Base-by-base conservation (phyloP, 2,888 invertebrate species). In the Orthosia gracilis region DNA sequence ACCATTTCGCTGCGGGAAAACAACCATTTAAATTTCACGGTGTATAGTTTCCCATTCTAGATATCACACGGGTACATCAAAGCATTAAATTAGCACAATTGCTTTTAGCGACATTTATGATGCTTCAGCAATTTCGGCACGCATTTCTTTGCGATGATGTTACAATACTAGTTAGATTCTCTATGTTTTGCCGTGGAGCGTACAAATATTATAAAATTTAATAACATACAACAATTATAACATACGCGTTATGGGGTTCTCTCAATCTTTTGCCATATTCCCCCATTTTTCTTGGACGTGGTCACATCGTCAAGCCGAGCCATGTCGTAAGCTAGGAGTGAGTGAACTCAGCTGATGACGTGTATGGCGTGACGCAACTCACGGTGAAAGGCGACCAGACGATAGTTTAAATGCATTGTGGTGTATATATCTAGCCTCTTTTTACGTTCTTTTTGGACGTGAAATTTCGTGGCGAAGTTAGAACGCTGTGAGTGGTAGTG, bases 271-370 rank as follows among this genome's bases (percentile, higher is more conserved):
- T 80, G 31, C 69, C 73, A 69, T 82, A 71, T 70, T 86, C 69
- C 67, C 47, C 64, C 62, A 79, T 84, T 80, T 76, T 72, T 70
- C 61, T 62, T 45, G 54, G 70, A 69, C 67, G 67, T 65, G 75
- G 75, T 79, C 78, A 83, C 85, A 76, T 80, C 73, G 73, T 50
- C 57, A 71, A 74, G 65, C 61, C 69, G 23, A 73, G 74, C 69
- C 58, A 83, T 90, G 89, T 89, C 84, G 91, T 87, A 90, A 90
- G 86, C 80, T 72, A 72, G 83, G 88, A 91, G 92, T 92, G 91
- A 92, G 87, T 92, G 92, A 92, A 92, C 91, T 91, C 90, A 31
- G 50, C 63, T 75, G 76, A 67, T 87, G 89, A 89, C 89, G 87
- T 80, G 49, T 79, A 59, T 80, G 23, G 69, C 52, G 71, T 84